Base-by-base conservation (phyloP, 2,797 vertebrate genomes). In the Enteromius afrohamiltoni region DNA sequence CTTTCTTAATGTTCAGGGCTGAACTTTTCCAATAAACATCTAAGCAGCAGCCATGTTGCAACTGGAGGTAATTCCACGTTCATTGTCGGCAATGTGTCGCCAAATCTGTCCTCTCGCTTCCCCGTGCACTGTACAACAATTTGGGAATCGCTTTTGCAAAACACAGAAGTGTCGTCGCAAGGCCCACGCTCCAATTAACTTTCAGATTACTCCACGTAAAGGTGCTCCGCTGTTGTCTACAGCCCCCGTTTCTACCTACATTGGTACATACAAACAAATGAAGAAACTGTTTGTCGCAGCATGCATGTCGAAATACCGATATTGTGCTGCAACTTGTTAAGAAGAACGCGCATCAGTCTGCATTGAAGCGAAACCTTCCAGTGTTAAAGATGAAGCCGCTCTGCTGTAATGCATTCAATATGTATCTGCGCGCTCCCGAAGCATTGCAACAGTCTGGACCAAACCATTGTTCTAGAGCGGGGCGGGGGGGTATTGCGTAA, bases 11-110 rank as follows among this genome's bases (percentile, higher is more conserved):
- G 92, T 93, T 92, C 85, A 87, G 90, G 55, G 90, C 92, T 94
- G 90, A 96, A 96, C 94, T 95, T 96, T 94, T 92, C 92, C 86
- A 85, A 75, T 90, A 83, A 87, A 79, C 82, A 89, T 91, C 82
- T 90, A 85, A 86, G 85, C 87, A 94, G 94, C 94, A 94, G 94
- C 94, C 95, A 96, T 95, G 93, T 95, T 94, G 93, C 92, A 91
- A 92, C 89, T 92, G 90, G 92, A 91, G 91, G 89, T 90, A 91
- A 92, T 91, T 91, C 89, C 91, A 90, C 92, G 85, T 92, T 89
- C 88, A 87, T 83, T 84, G 86, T 75, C 84, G 78, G 82, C 87
- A 79, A 80, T 84, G 76, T 87, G 82, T 87, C 37, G 5, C 29
- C 55, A 80, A 91, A 87, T 88, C 86, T 80, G 58, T 37, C 80